phyloP scores from a whole-genome alignment of 2,888 invertebrate genomes.

The Cepaea hortensis region DNA sequence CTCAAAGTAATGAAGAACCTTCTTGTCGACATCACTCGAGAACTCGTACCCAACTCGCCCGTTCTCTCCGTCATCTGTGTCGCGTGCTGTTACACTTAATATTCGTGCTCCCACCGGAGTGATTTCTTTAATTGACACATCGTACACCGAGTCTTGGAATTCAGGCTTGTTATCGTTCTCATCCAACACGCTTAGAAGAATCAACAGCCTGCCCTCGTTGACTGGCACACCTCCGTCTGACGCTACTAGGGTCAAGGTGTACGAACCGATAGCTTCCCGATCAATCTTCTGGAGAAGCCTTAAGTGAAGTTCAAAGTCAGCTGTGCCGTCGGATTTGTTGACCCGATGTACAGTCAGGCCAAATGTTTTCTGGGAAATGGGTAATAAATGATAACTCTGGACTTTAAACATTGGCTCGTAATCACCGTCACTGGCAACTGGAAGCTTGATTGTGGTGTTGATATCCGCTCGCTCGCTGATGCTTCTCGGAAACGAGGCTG shows the following conservation, averaged over 20 bases:
- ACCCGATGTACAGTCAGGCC: slow-evolving; percentile 13
- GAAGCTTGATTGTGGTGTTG: slow-evolving; percentile 48
- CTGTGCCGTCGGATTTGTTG: slow-evolving; percentile 20
- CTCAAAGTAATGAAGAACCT: slow-evolving; percentile 43
- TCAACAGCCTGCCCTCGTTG: slow-evolving; percentile 33
- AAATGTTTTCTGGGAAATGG: slow-evolving; percentile 26
- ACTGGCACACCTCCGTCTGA: slow-evolving; percentile 42
- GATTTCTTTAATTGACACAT: slow-evolving; percentile 41
- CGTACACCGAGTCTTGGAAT: slow-evolving; percentile 44
- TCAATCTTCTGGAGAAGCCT: slow-evolving; percentile 38
- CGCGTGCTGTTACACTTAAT: slow-evolving; percentile 48
- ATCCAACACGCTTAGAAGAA: slow-evolving; percentile 42
- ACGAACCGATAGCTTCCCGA: slow-evolving; percentile 45
- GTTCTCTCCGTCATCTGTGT: slow-evolving; percentile 51
- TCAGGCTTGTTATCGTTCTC: slow-evolving; percentile 51
- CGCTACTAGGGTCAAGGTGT: slow-evolving; percentile 41
- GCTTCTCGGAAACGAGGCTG: slow-evolving; percentile 34
- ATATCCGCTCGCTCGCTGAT: slow-evolving; percentile 47
- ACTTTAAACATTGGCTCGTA: slow-evolving; percentile 47
- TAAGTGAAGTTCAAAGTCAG: slow-evolving; percentile 25
- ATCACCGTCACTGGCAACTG: slow-evolving; percentile 52
- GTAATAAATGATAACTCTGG: slow-evolving; percentile 47
- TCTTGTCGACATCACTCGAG: slow-evolving; percentile 33
- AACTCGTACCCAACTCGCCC: slow-evolving; percentile 51
- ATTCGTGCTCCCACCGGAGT: slow-evolving; percentile 32